Evolutionary conservation across 2,888 invertebrate genomes (phyloP).

Genomic region (Gymnosoma rotundatum): DNA sequence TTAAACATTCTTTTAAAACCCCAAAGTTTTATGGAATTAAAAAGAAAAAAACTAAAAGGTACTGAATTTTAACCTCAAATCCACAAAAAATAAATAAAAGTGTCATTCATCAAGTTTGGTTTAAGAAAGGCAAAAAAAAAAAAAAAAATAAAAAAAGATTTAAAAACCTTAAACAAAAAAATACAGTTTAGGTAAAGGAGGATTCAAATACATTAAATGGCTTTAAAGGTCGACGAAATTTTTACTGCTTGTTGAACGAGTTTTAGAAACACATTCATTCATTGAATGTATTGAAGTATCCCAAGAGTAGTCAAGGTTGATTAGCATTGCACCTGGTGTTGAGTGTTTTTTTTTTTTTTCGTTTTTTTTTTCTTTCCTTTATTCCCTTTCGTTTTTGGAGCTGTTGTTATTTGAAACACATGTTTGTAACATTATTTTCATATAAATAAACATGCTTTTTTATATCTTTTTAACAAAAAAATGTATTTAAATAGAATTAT

Average conservation of each 20-base stretch:
- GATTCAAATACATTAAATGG: conserved; percentile 18
- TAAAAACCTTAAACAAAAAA: conserved; percentile 44
- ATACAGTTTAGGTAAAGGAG: conserved; percentile 29
- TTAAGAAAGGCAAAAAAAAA: background rate
- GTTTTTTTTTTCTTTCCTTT: background rate
- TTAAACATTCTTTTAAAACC: conserved; percentile 40
- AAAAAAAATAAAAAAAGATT: conserved; percentile 12
- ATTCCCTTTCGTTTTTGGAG: conserved; percentile 16
- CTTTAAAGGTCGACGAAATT: conserved; percentile 10
- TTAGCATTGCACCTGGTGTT: conserved; percentile 67
- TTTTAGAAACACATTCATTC: conserved; percentile 11
- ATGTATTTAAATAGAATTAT: background rate
- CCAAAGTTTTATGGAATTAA: conserved; percentile 2
- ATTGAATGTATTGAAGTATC: conserved; percentile 37
- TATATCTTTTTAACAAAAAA: background rate
- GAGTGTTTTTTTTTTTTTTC: conserved; percentile 20
- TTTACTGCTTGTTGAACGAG: conserved; percentile 15
- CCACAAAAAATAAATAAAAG: conserved; percentile 15
- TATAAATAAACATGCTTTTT: background rate
- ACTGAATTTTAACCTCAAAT: background rate
- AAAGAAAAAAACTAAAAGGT: conserved; percentile 14
- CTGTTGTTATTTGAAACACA: conserved; percentile 6
- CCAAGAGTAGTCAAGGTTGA: conserved; percentile 58
- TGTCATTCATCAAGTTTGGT: conserved; percentile 63
- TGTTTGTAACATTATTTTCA: conserved; percentile 5